Evolutionary conservation across 2,113 vertebrate genomes (phyloP).

Genomic region (Hystrix cristata): DNA sequence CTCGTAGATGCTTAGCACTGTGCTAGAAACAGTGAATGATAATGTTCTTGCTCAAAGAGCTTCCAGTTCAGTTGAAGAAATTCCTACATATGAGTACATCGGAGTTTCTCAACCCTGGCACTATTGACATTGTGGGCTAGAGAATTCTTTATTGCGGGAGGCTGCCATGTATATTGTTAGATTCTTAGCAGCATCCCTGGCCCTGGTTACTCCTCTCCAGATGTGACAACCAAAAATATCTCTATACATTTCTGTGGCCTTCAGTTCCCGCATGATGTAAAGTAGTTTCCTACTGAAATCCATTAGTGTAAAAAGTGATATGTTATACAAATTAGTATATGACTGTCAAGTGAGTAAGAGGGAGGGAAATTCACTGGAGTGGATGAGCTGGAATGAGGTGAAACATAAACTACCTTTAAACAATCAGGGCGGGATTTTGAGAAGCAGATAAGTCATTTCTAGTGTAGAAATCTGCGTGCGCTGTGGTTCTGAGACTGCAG

Average conservation of each 20-base stretch:
- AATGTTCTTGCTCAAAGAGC: background rate
- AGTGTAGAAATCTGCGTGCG: background rate
- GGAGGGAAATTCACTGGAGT: background rate
- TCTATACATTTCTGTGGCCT: background rate
- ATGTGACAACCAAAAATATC: background rate
- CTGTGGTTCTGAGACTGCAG: background rate
- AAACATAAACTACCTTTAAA: background rate
- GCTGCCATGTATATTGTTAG: background rate
- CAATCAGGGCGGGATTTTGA: background rate
- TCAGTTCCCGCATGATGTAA: background rate
- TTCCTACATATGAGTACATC: background rate
- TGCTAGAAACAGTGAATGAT: background rate
- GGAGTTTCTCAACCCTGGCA: background rate
- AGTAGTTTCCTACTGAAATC: background rate
- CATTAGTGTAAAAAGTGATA: background rate
- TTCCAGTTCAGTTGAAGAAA: background rate
- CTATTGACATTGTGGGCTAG: background rate
- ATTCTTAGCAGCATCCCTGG: background rate
- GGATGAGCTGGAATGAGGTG: background rate
- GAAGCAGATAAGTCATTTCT: slow-evolving; percentile 15
- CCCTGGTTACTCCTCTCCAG: background rate
- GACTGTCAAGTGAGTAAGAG: background rate
- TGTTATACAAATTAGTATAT: background rate
- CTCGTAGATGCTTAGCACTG: background rate
- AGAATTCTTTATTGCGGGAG: background rate